A percentile compares a stretch with the other conserved stretches of the same genome.
phyloP scores from a whole-genome alignment of 1,140 invertebrate species.

The Matsumurasca onukii region DNA sequence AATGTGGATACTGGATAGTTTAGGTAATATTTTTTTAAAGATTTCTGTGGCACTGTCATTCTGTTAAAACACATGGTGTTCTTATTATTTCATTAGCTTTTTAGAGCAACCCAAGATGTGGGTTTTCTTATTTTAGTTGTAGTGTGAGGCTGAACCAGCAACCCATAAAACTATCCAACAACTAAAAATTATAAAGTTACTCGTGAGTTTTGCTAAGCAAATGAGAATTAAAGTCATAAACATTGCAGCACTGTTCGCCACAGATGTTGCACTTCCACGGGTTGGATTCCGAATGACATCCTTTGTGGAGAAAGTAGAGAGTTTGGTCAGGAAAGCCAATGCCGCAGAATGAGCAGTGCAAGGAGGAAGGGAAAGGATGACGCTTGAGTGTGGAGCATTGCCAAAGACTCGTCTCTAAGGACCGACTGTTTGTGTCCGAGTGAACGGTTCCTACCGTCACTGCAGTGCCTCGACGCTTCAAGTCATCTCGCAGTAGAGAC shows the following conservation, averaged over 20 bases:
- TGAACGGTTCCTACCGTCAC: slow-evolving; percentile 15
- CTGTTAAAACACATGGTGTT: too few species aligned
- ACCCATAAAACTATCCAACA: too few species aligned
- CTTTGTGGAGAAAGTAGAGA: slow-evolving; percentile 95
- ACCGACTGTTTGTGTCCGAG: slow-evolving; percentile 9
- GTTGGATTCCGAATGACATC: slow-evolving; percentile 94
- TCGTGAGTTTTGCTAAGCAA: slow-evolving; percentile 91
- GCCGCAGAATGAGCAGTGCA: slow-evolving; percentile 85
- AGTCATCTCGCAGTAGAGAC: slow-evolving; percentile 75
- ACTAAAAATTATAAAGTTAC: too few species aligned
- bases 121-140: too few species aligned
- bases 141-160: too few species aligned
- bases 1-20: too few species aligned
- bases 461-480: slow-evolving; percentile 55
- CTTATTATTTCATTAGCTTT: too few species aligned
- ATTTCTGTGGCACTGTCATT: too few species aligned
- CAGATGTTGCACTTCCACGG: slow-evolving; percentile 99
- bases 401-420: neutral
- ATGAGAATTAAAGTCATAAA: slow-evolving; percentile 97
- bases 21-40: too few species aligned
- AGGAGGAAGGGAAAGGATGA: slow-evolving; percentile 35
- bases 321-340: slow-evolving; percentile 95
- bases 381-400: neutral
- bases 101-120: too few species aligned
- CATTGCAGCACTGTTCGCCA: slow-evolving; percentile 87